Percentiles rank a stretch among this genome's conserved stretches.
These are phyloP conservation scores for Styela clava DNA, from an alignment of 23 tunicate genomes.

Conservation along the genomic window DNA sequence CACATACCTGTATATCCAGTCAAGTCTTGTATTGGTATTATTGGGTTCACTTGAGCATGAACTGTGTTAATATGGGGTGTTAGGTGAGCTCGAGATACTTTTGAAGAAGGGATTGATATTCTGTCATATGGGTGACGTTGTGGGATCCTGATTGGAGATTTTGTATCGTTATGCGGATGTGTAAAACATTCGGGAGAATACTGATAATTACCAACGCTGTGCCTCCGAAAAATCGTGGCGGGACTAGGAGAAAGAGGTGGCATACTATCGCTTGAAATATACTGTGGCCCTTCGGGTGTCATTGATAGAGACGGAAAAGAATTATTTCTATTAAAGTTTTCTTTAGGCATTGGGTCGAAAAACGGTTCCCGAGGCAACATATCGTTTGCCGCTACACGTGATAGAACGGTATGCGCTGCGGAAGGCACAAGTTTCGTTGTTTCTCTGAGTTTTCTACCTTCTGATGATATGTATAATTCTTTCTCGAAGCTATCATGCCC, in stretches of 20 bases:
- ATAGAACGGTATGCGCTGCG: no score
- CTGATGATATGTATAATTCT: no score
- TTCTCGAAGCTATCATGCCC: no score
- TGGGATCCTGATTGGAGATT: neutral
- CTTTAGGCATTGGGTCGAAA: no score
- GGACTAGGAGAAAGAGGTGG: neutral
- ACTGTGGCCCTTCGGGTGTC: no score
- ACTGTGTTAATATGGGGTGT: neutral
- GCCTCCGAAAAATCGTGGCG: neutral
- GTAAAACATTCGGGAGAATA: neutral
- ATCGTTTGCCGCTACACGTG: no score
- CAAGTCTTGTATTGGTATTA: constrained; percentile 70
- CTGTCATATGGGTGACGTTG: neutral
- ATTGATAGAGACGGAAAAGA: no score
- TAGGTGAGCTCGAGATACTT: neutral
- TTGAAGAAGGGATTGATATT: neutral
- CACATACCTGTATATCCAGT: constrained; percentile 83
- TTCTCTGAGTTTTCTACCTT: no score
- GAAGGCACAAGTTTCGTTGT: no score
- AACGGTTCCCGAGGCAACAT: no score
- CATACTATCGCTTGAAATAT: no score
- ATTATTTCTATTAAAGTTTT: no score
- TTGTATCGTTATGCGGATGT: neutral
- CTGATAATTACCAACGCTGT: neutral
- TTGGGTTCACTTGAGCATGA: constrained; percentile 46